Conservation (phyloP, 2,113 vertebrate genomes). For the Apeltes quadracus region DNA sequence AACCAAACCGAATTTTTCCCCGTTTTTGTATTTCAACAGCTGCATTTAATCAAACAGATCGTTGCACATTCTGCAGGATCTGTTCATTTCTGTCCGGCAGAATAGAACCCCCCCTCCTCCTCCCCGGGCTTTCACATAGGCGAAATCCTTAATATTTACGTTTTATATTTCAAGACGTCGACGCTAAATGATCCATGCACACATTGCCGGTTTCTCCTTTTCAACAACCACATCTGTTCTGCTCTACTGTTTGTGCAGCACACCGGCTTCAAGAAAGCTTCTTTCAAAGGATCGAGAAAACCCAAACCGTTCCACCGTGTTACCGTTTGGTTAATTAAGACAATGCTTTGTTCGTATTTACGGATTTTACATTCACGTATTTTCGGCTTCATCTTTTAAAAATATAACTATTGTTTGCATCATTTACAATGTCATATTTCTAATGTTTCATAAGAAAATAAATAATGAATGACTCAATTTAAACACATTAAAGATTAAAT, state of each 20-base stretch:
- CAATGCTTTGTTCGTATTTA: slow-evolving; percentile 7
- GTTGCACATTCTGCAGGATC: slow-evolving; percentile 86
- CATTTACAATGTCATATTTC: not conserved
- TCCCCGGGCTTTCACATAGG: slow-evolving; percentile 50
- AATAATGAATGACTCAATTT: not conserved
- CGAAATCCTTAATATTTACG: slow-evolving; percentile 82
- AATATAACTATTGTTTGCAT: not conserved
- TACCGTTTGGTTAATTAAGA: slow-evolving; percentile 36
- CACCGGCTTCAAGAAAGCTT: slow-evolving; percentile 71
- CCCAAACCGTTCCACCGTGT: slow-evolving; percentile 25
- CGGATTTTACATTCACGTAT: not conserved
- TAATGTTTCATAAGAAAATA: not conserved
- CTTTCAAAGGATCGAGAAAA: slow-evolving; percentile 48
- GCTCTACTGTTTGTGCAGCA: slow-evolving; percentile 71
- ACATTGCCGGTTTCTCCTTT: slow-evolving; percentile 65
- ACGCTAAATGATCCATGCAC: slow-evolving; percentile 82
- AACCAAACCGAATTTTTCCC: slow-evolving; percentile 57
- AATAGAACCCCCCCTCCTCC: slow-evolving; percentile 48
- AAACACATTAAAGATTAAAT: not conserved
- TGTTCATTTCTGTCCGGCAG: slow-evolving; percentile 74
- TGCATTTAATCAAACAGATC: slow-evolving; percentile 87
- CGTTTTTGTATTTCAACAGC: slow-evolving; percentile 78
- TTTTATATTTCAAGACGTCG: slow-evolving; percentile 79
- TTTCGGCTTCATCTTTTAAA: not conserved
- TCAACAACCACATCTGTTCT: slow-evolving; percentile 77